Conservation (phyloP, 1,140 invertebrate species). For the Grapholita molesta region DNA sequence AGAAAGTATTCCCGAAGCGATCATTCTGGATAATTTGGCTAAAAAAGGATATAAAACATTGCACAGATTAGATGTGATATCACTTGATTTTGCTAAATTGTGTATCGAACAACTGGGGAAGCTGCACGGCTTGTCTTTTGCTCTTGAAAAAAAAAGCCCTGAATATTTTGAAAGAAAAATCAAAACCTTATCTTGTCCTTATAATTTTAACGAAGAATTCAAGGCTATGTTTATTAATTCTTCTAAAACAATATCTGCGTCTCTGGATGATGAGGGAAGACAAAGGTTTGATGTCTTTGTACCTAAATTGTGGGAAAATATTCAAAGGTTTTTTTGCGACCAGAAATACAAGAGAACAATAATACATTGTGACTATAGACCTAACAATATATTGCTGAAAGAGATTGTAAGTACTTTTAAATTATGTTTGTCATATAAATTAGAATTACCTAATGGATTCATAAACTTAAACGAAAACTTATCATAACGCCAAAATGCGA, state of each 20-base stretch:
- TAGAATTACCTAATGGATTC: no score
- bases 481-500: no score
- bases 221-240: background rate
- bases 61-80: background rate
- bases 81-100: background rate
- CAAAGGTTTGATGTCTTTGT: background rate
- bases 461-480: no score
- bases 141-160: constrained; percentile 22
- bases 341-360: constrained; percentile 31
- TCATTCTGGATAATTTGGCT: background rate
- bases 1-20: background rate
- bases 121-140: constrained; percentile 32
- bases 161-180: constrained; percentile 29
- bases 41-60: background rate
- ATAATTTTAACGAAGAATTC: constrained; percentile 37
- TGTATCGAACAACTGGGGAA: constrained; percentile 47
- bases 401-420: constrained; percentile 39
- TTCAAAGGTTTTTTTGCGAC: background rate
- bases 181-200: constrained; percentile 40
- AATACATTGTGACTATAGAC: constrained; percentile 55
- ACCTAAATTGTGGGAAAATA: background rate
- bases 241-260: background rate
- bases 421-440: no score
- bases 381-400: constrained; percentile 50
- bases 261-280: background rate